Base-by-base conservation (phyloP, 1,140 invertebrate genomes). In the Temnothorax nylanderi region DNA sequence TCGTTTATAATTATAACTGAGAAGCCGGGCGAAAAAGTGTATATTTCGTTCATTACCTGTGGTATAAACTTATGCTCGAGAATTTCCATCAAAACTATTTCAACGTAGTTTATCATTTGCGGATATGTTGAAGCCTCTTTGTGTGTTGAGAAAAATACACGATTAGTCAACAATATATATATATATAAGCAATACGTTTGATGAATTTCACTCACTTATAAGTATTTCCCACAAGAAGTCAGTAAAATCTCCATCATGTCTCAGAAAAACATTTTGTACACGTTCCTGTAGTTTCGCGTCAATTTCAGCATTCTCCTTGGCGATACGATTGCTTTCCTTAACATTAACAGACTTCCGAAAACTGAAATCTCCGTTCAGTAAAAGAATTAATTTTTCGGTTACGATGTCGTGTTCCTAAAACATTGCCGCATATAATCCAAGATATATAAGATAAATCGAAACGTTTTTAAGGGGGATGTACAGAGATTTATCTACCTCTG, bases 151-250 rank as follows among this genome's bases (percentile, higher is more conserved):
- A 78, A 60, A 1, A 51, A 34, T 26, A 65, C 0, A 10, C 4
- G 54, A 51, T 78, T 60, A 72, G 0, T 8, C 41, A 47, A 56
- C 10, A 32, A 7, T 41, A 26, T 18, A 41, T 32, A 80, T 18
- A 80, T 41, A 41, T 41, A 51, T 21, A 69, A 37, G 6, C 8
- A 56, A 69, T 26, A 69, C 26, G 1, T 3, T 67, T 49, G 1
- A 34, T 51, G 8, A 10, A 8, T n/a, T 26, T 60, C 51, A 91
- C 84, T 87, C 67, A 94, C 93, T 84, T 72, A 90, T 93, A 21
- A 94, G 77, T 41, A 94, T 87, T 13, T 88, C 91, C 94, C 94
- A 95, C 5, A 95, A 87, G 47, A 91, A n/a, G 88, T 94, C 94
- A 11, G 92, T 93, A 88, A 95, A 93, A 85, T 95, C 93, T 67